Percentiles rank a stretch among this genome's conserved stretches.
Conservation (phyloP, 2,113 vertebrate genomes). For the Triplophysa siluroides region DNA sequence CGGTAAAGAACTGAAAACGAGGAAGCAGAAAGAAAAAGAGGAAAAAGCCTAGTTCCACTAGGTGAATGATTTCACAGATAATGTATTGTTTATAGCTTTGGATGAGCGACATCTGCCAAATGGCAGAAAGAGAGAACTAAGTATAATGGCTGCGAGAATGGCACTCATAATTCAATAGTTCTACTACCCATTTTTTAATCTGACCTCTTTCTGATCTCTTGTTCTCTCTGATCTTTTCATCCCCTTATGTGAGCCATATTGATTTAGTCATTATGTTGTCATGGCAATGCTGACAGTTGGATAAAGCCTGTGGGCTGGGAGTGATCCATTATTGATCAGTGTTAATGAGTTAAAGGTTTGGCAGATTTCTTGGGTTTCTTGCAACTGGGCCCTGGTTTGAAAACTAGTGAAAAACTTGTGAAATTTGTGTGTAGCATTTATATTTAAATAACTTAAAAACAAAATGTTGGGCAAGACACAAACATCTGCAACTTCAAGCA, state of each 20-base stretch:
- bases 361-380: slow-evolving; percentile 3
- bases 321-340: slow-evolving; percentile 28
- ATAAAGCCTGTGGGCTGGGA: neutral
- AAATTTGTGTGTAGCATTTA: neutral
- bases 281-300: neutral
- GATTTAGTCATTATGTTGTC: neutral
- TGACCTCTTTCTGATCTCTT: neutral
- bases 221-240: neutral
- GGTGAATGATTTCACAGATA: neutral
- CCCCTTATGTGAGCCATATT: neutral
- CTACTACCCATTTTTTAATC: slow-evolving; percentile 2
- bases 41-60: neutral
- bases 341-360: slow-evolving; percentile 15
- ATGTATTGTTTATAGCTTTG: neutral
- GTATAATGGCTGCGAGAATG: neutral
- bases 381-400: neutral
- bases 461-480: no score
- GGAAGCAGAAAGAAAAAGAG: neutral
- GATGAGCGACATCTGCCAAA: neutral
- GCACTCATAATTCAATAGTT: slow-evolving; percentile 14
- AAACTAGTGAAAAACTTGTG: no score
- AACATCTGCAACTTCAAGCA: neutral
- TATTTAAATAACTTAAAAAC: no score
- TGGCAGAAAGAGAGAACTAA: neutral
- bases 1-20: neutral